Base-by-base conservation (phyloP, 2,113 vertebrate species). In the Anser brachyrhynchus region DNA sequence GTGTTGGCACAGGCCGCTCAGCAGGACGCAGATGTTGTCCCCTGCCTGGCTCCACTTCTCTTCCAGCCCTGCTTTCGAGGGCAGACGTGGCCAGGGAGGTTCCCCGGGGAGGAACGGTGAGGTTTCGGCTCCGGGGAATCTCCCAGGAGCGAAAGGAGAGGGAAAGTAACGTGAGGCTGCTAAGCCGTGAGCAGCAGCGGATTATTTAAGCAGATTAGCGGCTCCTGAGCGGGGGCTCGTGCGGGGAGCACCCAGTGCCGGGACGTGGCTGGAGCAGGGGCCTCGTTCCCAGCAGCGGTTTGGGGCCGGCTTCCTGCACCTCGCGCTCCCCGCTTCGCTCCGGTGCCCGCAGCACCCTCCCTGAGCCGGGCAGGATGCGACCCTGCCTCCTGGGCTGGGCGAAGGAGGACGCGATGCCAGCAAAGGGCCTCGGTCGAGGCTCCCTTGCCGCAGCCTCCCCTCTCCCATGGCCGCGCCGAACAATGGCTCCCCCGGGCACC, bases 171-270 rank as follows among this genome's bases (percentile, higher is more conserved):
- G 0, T 18, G 43, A 85, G 57, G 79, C 87, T 9, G 6, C 91
- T 93, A 95, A 92, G 67, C 84, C 31, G 35, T 0, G 0, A 89
- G 66, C 54, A 8, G 1, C 69, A 93, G 92, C 71, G 79, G 90
- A 90, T 95, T 86, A 84, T 78, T 90, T 67, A 95, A 96, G 61
- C 93, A 90, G 88, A 93, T 96, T 95, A 93, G 85, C 65, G 61
- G 59, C 92, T 96, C 82, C 90, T 92, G 90, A 70, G 65, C 5
- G 0, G 2, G 51, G 69, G 59, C 69, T 65, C 13, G 23, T 52
- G 46, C 11, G 23, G 51, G 13, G 51, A 26, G 51, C 21, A 49
- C 46, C 46, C 46, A 21, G 21, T 5, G 46, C 51, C 4, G 51
- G 51, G 51, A 52, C 7, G 51, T 3, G 13, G 51, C 51, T 52